A percentile compares a stretch with the other conserved stretches of the same genome.
Conservation (phyloP, 92 coral and sea anemone species). For the Heliopora coerulea region DNA sequence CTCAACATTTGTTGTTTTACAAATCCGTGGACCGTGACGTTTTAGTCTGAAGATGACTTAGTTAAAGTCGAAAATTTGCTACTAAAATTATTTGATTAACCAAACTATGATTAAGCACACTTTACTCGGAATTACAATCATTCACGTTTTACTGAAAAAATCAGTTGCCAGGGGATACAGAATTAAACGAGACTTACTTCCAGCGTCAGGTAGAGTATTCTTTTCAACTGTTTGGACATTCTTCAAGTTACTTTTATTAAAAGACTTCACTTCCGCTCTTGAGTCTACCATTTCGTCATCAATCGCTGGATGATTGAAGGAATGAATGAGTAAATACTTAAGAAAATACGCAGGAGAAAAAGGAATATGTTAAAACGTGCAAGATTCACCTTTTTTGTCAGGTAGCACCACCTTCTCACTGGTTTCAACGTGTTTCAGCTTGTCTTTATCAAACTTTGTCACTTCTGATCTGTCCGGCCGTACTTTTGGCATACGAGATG, state of each 20-base stretch:
- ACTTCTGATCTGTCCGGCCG: slow-evolving; percentile 72
- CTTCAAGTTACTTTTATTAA: slow-evolving; percentile 66
- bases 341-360: neutral
- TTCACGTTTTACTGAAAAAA: no score
- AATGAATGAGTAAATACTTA: neutral
- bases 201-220: slow-evolving; percentile 70
- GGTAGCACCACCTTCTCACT: slow-evolving; percentile 69
- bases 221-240: slow-evolving; percentile 80
- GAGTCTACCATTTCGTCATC: slow-evolving; percentile 74
- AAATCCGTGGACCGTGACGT: no score
- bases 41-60: no score
- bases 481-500: slow-evolving; percentile 65
- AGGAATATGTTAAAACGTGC: neutral
- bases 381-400: slow-evolving; percentile 55
- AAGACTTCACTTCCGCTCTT: slow-evolving; percentile 81
- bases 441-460: slow-evolving; percentile 52
- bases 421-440: slow-evolving; percentile 69
- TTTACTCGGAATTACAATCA: no score
- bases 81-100: no score
- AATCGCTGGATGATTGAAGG: slow-evolving; percentile 48
- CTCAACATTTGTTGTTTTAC: no score
- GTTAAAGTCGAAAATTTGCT: no score
- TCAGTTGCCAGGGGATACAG: no score
- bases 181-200: slow-evolving; percentile 67
- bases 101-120: no score